A percentile compares a stretch with the other conserved stretches of the same genome.
phyloP scores from a whole-genome alignment of 2,888 invertebrate species.

The Lasioglossum marginatum region DNA sequence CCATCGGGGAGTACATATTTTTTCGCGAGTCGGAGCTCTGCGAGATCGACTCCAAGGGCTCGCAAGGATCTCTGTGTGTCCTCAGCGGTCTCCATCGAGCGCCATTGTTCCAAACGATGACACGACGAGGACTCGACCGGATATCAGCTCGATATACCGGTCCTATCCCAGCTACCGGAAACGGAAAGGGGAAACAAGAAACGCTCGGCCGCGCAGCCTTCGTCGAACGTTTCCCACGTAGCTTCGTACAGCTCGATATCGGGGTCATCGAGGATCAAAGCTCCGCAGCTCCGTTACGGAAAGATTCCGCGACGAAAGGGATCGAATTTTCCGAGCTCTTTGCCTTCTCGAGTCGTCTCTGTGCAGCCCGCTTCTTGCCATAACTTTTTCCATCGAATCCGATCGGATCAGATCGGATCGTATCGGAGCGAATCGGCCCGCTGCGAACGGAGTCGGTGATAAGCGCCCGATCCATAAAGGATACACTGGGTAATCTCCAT shows the following conservation, averaged over 20 bases:
- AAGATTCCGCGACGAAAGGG: constrained; percentile 1
- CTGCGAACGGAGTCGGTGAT: neutral
- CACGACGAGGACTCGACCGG: neutral
- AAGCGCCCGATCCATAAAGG: neutral
- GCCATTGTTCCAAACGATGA: neutral
- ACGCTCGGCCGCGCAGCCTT: neutral
- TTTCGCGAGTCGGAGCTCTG: neutral
- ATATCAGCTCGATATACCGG: constrained; percentile 4
- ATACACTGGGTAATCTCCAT: constrained; percentile 4
- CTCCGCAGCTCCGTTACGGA: neutral
- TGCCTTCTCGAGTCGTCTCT: neutral
- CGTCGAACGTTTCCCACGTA: constrained; percentile 15
- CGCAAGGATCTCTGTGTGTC: neutral
- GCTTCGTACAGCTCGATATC: constrained; percentile 3
- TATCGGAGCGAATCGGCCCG: neutral
- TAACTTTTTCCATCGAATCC: neutral
- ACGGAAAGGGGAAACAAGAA: constrained; percentile 23
- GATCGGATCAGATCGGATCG: neutral
- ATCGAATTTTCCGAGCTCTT: neutral
- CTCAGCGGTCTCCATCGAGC: neutral
- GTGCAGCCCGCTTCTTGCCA: neutral
- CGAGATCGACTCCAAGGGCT: neutral
- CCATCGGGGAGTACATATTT: neutral
- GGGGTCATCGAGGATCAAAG: constrained; percentile 22
- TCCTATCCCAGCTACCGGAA: constrained; percentile 10